phyloP scores from a whole-genome alignment of 2,888 invertebrate genomes.

The Eutolmus rufibarbis region DNA sequence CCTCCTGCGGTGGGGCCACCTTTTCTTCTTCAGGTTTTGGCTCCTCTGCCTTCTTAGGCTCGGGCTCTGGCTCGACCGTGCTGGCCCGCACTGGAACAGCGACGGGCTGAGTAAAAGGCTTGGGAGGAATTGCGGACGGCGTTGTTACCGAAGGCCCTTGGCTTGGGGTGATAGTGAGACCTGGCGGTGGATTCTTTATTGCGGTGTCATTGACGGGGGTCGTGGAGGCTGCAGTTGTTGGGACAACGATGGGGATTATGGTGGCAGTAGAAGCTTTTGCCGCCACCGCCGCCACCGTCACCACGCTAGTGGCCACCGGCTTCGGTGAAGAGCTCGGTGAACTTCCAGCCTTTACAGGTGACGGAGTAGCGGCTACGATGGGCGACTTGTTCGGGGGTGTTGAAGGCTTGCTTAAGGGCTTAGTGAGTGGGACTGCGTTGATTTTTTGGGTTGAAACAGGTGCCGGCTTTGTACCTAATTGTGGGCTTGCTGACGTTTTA shows the following conservation, averaged over 20 bases:
- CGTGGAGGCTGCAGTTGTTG: background rate
- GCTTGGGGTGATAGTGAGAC: conserved; percentile 22
- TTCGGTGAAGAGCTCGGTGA: conserved; percentile 15
- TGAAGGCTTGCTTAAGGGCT: conserved; percentile 46
- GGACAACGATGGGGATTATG: background rate
- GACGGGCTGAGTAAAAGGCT: background rate
- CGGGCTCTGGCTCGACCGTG: background rate
- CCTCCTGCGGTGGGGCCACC: background rate
- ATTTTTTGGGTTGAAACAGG: conserved; percentile 49
- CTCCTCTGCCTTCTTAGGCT: background rate
- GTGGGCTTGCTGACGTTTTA: background rate
- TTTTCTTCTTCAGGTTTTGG: background rate
- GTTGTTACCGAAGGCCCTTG: background rate
- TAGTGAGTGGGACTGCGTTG: conserved; percentile 52
- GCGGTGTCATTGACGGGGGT: background rate
- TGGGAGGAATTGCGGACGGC: conserved; percentile 30
- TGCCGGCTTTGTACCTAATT: conserved; percentile 44
- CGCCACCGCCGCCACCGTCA: background rate
- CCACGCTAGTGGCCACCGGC: background rate
- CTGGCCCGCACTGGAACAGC: background rate
- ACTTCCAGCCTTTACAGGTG: background rate
- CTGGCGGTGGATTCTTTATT: background rate
- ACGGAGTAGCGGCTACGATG: background rate
- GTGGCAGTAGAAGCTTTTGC: conserved; percentile 25
- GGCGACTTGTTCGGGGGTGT: conserved; percentile 31